Percentiles rank a stretch among this genome's conserved stretches.
These are phyloP conservation scores for Struthidea cinerea DNA, from an alignment of 2,113 vertebrate species.

Conservation along the genomic window DNA sequence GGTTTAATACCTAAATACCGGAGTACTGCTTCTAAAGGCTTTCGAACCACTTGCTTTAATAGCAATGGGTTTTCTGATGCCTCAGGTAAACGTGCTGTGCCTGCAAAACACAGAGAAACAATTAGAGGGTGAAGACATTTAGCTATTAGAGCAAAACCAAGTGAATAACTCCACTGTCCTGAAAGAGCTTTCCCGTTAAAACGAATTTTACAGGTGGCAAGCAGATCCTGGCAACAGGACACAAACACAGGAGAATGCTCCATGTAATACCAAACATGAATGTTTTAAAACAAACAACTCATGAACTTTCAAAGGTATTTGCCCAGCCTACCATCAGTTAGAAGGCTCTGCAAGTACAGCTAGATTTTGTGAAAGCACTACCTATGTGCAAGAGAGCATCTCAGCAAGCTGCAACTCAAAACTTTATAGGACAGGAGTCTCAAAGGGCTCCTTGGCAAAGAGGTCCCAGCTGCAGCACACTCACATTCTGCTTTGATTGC, in stretches of 20 bases:
- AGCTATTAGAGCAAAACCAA: background rate
- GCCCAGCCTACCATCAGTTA: background rate
- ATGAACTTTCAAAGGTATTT: background rate
- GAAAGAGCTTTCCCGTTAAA: background rate
- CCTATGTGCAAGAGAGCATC: background rate
- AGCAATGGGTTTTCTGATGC: slow-evolving; percentile 81
- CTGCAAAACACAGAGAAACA: slow-evolving; percentile 61
- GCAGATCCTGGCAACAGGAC: background rate
- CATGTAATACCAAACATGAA: background rate
- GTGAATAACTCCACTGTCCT: background rate
- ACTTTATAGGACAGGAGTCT: background rate
- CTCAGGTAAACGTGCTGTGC: slow-evolving; percentile 88
- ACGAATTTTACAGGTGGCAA: background rate
- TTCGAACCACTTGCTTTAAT: slow-evolving; percentile 85
- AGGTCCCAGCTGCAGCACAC: background rate
- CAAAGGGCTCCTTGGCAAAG: background rate
- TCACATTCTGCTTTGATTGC: slow-evolving; percentile 97
- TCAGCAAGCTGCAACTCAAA: background rate
- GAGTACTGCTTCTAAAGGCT: slow-evolving; percentile 93
- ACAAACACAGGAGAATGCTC: background rate
- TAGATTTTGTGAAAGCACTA: background rate
- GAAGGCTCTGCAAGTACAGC: background rate
- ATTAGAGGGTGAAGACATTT: background rate
- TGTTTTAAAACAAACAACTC: background rate
- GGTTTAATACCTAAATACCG: slow-evolving; percentile 84